Percentiles rank a stretch among this genome's conserved stretches.
Conservation (phyloP, 2,888 invertebrate species). For the Pollenia amentaria region DNA sequence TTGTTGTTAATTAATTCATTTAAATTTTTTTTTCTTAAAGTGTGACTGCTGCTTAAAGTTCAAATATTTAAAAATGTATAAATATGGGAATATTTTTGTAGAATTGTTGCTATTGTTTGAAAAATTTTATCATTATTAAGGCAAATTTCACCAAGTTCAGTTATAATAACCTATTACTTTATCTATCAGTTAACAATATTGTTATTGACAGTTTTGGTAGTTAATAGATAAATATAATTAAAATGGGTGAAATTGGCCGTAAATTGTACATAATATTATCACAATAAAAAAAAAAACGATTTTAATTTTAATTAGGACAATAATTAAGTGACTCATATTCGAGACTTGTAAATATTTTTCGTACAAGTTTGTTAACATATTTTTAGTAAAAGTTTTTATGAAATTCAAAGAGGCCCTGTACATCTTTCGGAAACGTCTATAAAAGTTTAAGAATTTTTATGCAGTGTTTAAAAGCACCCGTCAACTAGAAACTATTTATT, state of each 20-base stretch:
- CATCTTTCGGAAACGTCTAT: no score
- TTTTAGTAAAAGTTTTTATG: no score
- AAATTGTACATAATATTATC: no score
- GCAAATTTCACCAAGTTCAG: no score
- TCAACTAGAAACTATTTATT: no score
- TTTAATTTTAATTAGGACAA: conserved; percentile 12
- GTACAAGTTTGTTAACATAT: neutral
- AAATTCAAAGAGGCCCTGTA: no score
- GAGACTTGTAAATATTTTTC: neutral
- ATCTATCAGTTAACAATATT: no score
- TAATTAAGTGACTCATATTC: conserved; percentile 3
- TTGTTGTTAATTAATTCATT: conserved; percentile 1
- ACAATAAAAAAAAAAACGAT: neutral
- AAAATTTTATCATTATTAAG: neutral
- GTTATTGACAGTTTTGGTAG: no score
- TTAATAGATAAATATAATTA: neutral
- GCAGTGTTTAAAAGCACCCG: no score
- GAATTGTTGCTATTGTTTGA: neutral
- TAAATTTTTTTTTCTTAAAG: neutral
- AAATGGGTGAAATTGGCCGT: no score
- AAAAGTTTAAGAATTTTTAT: no score
- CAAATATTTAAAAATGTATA: neutral
- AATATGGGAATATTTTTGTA: neutral
- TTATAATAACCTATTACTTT: no score
- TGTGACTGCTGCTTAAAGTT: neutral